Conservation (phyloP, 1,140 invertebrate species). For the Listronotus oregonensis region DNA sequence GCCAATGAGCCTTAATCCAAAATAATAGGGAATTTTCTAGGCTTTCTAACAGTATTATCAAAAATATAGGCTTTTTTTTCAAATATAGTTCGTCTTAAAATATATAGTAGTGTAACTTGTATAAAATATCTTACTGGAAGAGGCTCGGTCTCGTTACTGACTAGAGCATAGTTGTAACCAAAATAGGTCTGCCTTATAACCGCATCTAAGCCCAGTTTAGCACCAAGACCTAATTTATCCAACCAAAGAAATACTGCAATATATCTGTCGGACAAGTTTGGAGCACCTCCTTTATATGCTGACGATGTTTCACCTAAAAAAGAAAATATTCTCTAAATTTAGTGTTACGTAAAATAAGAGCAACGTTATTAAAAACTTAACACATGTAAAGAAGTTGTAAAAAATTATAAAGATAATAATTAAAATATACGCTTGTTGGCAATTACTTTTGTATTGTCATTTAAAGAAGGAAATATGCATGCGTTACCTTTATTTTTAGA, state of each 20-base stretch:
- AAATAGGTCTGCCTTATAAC: slow-evolving; percentile 75
- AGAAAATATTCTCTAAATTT: background rate
- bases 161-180: slow-evolving; percentile 69
- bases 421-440: no score
- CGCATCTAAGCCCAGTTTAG: slow-evolving; percentile 66
- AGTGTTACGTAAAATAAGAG: background rate
- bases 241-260: slow-evolving; percentile 76
- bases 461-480: no score
- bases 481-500: no score
- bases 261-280: slow-evolving; percentile 71
- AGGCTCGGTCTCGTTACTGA: slow-evolving; percentile 65
- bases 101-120: background rate
- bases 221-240: slow-evolving; percentile 77
- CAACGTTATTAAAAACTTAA: background rate
- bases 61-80: background rate
- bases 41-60: no score
- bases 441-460: no score
- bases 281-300: slow-evolving; percentile 76
- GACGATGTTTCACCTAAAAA: slow-evolving; percentile 71
- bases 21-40: no score
- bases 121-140: slow-evolving; percentile 59
- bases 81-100: background rate
- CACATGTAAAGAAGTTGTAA: background rate
- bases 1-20: no score
- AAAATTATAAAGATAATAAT: background rate